Base-by-base conservation (phyloP, 2,113 vertebrate genomes). In the Serinus canaria region DNA sequence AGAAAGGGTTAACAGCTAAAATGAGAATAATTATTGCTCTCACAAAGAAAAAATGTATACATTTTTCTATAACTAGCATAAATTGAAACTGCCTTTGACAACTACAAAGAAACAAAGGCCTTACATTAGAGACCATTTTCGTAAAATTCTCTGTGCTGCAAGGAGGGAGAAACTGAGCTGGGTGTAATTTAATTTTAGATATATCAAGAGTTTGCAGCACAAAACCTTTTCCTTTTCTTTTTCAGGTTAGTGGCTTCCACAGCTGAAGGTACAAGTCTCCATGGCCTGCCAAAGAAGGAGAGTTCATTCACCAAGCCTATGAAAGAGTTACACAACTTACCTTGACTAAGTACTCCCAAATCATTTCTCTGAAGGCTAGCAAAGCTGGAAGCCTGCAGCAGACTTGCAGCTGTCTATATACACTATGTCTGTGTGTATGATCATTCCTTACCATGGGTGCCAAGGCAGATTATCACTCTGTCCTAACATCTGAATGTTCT, bases 381-480 rank as follows among this genome's bases (percentile, higher is more conserved):
- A 87, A 43, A 87, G 83, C n/a, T 91, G 15, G 30, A 74, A 81
- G 41, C 47, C 39, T 64, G 47, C 49, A 87, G 68, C 37, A 68
- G 25, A 49, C 27, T 39, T 75, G 25, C 70, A 83, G 56, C 43
- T 87, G 43, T 31, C 19, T 31, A 49, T 21, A 17, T 9, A 55
- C 7, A n/a, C 47, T 25, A 8, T 3, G 10, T 10, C 27, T 3
- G 50, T 53, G 17, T 30, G 21, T 4, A 18, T 1, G 1, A 5
- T 76, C 49, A 68, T 24, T 1, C 43, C 18, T 44, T 28, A 21
- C 25, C 53, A 56, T 5, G 19, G 58, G 69, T 28, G 11, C 33
- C 25, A 69, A 83, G 28, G 28, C 22, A 92, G 15, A 80, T 50
- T 43, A 77, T 37, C 0, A 0, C 41, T 43, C 33, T 70, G 16